Conservation (phyloP, 2,113 vertebrate species). For the Copsychus sechellarum region DNA sequence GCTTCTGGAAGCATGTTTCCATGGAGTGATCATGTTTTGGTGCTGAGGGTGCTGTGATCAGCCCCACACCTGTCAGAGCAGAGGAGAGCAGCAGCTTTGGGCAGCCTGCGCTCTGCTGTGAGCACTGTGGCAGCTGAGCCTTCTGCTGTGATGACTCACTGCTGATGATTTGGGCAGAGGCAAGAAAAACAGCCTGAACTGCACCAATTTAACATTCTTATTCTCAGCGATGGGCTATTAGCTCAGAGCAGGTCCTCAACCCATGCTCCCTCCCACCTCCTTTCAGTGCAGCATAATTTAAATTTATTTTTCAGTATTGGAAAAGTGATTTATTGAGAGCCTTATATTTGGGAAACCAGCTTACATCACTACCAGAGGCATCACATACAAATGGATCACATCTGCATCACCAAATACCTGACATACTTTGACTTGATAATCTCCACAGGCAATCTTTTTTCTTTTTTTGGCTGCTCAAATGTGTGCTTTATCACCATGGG, state of each 20-base stretch:
- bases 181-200: slow-evolving; percentile 30
- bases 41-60: neutral
- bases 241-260: neutral
- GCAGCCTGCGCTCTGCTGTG: neutral
- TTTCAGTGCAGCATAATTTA: neutral
- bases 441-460: neutral
- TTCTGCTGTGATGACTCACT: slow-evolving; percentile 36
- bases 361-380: neutral
- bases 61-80: neutral
- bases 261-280: neutral
- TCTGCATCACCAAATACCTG: neutral
- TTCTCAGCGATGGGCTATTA: neutral
- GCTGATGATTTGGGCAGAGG: slow-evolving; percentile 2
- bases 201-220: neutral
- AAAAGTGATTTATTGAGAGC: neutral
- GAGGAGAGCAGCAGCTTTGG: neutral
- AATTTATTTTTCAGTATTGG: neutral
- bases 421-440: neutral
- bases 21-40: rapidly evolving
- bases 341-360: neutral
- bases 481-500: neutral
- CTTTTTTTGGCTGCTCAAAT: neutral
- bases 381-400: neutral
- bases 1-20: neutral
- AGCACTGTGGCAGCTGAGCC: neutral